Conservation (phyloP, 2,797 vertebrate species). For the Spatula versicolor region DNA sequence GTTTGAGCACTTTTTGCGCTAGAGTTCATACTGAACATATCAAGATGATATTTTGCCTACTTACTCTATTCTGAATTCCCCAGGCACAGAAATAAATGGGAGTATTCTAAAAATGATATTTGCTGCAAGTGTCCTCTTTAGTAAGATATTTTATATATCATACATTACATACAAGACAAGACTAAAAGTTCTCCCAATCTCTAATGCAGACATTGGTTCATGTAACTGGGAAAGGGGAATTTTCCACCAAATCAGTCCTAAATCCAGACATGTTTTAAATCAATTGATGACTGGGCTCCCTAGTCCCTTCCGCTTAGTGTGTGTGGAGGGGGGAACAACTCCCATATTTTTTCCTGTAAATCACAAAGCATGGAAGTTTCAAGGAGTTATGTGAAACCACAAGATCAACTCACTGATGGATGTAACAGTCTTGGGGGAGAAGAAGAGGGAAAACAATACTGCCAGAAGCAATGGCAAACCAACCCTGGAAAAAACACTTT, state of each 20-base stretch:
- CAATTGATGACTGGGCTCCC: not conserved
- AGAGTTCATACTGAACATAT: not conserved
- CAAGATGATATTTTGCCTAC: not conserved
- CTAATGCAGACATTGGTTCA: not conserved
- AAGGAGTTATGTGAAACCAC: not conserved
- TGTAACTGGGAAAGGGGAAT: constrained; percentile 3
- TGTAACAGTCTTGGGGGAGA: not conserved
- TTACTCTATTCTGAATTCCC: not conserved
- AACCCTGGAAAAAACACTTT: not conserved
- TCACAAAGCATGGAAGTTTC: not conserved
- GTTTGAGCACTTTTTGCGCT: not conserved
- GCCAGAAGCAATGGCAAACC: not conserved
- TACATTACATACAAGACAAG: not conserved
- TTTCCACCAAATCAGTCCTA: constrained; percentile 50
- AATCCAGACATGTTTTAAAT: constrained; percentile 37
- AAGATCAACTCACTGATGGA: not conserved
- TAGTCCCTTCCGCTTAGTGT: not conserved
- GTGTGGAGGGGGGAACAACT: not conserved
- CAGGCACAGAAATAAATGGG: not conserved
- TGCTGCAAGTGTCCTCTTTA: not conserved
- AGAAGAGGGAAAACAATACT: not conserved
- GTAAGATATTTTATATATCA: not conserved
- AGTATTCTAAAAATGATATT: not conserved
- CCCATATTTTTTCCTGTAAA: not conserved
- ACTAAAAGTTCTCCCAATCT: not conserved